Percentiles rank a stretch among this genome's conserved stretches.
Conservation (phyloP, 2,113 vertebrate species). For the Polypterus senegalus region DNA sequence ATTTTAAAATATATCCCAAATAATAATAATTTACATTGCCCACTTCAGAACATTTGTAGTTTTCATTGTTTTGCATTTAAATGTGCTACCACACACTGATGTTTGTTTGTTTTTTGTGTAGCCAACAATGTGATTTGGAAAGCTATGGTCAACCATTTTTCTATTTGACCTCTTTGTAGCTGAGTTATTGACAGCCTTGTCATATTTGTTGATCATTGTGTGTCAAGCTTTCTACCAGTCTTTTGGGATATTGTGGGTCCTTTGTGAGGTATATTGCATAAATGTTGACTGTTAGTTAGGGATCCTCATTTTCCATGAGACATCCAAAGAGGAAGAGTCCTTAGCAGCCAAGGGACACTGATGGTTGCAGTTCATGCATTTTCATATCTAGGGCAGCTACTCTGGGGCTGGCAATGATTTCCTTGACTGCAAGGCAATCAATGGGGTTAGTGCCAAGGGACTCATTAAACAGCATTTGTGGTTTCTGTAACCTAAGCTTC, state of each 20-base stretch:
- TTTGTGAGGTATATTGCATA: constrained; percentile 21
- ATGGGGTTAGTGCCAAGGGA: constrained; percentile 46
- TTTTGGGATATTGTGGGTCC: constrained; percentile 25
- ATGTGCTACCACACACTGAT: no score
- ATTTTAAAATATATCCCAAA: no score
- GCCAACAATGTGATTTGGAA: not conserved
- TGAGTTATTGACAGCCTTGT: constrained; percentile 56
- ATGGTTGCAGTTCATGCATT: constrained; percentile 38
- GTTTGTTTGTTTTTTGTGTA: no score
- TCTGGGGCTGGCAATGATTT: constrained; percentile 51
- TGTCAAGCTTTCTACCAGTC: constrained; percentile 39
- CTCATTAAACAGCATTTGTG: constrained; percentile 62
- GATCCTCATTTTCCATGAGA: constrained; percentile 31
- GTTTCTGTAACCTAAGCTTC: constrained; percentile 41
- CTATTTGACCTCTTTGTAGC: constrained; percentile 28
- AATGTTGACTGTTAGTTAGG: constrained; percentile 33
- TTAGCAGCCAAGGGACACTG: constrained; percentile 29
- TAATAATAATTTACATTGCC: no score
- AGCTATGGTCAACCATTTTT: constrained; percentile 38
- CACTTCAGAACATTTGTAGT: no score
- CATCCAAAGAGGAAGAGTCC: constrained; percentile 34
- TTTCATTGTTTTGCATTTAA: no score
- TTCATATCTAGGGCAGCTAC: constrained; percentile 34
- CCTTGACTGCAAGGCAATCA: constrained; percentile 48
- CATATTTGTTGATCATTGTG: constrained; percentile 37